Evolutionary conservation across 2,888 invertebrate genomes (phyloP).

Genomic region (Macrophya alboannulata): DNA sequence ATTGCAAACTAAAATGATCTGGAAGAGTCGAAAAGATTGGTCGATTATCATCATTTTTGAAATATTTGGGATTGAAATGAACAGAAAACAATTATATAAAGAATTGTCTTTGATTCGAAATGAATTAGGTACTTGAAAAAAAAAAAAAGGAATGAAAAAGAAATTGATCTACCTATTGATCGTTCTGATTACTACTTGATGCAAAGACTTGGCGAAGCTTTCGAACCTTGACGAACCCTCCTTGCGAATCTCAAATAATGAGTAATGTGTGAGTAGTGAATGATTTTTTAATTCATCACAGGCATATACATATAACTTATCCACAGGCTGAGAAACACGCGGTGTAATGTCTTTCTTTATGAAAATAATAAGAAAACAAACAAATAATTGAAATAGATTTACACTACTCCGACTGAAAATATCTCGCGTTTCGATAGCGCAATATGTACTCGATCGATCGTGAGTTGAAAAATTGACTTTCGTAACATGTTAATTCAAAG

Average conservation of each 20-base stretch:
- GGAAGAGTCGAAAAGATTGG: neutral
- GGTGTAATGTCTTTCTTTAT: too few relatives aligned
- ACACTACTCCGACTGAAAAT: neutral
- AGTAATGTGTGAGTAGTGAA: too few relatives aligned
- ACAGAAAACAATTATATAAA: too few relatives aligned
- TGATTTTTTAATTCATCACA: too few relatives aligned
- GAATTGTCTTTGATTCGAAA: too few relatives aligned
- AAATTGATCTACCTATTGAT: neutral
- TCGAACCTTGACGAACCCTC: too few relatives aligned
- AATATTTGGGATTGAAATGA: too few relatives aligned
- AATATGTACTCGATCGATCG: neutral
- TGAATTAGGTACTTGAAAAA: neutral
- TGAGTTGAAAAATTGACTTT: neutral
- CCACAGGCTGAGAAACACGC: neutral
- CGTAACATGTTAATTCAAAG: neutral
- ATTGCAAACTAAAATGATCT: neutral
- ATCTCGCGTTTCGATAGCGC: neutral
- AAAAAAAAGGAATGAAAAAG: too few relatives aligned
- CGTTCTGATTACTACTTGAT: too few relatives aligned
- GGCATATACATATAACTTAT: too few relatives aligned
- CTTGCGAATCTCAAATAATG: too few relatives aligned
- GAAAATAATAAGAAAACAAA: neutral
- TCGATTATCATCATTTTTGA: neutral
- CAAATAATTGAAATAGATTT: neutral
- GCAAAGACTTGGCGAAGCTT: too few relatives aligned